Percentiles rank a stretch among this genome's conserved stretches.
These are phyloP conservation scores for Chlamydotis undulata DNA, from an alignment of 2,113 vertebrate genomes.

Conservation along the genomic window DNA sequence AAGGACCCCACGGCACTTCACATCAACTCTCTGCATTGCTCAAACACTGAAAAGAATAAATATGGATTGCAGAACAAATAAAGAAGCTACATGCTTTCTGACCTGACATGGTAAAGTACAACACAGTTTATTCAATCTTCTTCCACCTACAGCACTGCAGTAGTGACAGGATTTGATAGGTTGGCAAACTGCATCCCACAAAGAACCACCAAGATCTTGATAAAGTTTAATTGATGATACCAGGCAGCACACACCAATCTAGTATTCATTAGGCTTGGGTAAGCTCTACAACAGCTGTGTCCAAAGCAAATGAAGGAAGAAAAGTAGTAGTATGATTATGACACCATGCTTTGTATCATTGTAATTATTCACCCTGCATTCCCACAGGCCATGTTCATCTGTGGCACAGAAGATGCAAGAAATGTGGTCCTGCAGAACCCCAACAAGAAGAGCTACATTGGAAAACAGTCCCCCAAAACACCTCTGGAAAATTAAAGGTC, in stretches of 20 bases:
- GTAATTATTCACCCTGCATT: neutral
- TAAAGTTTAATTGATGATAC: neutral
- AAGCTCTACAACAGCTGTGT: neutral
- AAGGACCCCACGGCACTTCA: neutral
- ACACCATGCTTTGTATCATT: neutral
- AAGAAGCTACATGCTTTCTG: neutral
- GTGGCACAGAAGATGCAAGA: neutral
- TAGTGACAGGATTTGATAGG: neutral
- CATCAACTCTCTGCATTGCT: neutral
- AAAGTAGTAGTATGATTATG: neutral
- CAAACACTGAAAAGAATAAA: neutral
- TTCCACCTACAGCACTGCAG: neutral
- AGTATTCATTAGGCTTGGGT: neutral
- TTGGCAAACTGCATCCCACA: neutral
- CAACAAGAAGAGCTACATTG: rapidly evolving
- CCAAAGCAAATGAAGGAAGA: neutral
- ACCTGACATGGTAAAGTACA: neutral
- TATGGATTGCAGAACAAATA: neutral
- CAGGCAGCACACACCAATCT: too few relatives aligned
- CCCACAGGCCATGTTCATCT: neutral
- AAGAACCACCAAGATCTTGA: neutral
- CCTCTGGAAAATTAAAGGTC: neutral
- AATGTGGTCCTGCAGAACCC: neutral
- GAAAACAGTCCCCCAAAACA: neutral
- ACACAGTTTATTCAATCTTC: neutral